Conservation (phyloP, 2,888 invertebrate species). For the Amaurobius ferox region DNA sequence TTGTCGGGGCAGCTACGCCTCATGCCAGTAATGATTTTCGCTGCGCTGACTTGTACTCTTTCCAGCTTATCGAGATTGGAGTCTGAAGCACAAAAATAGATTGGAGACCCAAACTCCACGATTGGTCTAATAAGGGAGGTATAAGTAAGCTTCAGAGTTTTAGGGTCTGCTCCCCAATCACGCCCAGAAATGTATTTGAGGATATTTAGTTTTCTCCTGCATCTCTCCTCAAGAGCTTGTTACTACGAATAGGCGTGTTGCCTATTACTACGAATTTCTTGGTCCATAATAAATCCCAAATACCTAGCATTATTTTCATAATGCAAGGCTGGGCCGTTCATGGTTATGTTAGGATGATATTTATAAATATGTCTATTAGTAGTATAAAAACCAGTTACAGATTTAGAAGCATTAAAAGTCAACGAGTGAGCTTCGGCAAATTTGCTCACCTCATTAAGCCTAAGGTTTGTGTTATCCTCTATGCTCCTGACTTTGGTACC, state of each 20-base stretch:
- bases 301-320: conserved; percentile 1
- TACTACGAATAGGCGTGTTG: no score
- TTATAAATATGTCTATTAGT: not conserved
- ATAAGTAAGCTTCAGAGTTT: not conserved
- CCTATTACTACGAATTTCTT: not conserved
- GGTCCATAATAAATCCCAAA: not conserved
- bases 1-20: not conserved
- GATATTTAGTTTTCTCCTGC: not conserved
- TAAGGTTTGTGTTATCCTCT: not conserved
- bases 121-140: not conserved
- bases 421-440: not conserved
- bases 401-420: conserved; percentile 14
- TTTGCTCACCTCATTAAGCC: not conserved
- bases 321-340: not conserved
- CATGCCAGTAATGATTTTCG: conserved; percentile 4
- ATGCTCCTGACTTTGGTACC: not conserved
- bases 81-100: not conserved
- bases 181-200: conserved; percentile 13
- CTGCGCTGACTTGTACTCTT: no score
- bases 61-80: not conserved
- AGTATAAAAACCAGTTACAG: not conserved
- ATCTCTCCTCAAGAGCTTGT: not conserved
- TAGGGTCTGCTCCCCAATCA: not conserved
- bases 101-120: not conserved
- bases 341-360: not conserved